Conservation (phyloP, 2,888 invertebrate species). For the Rhingia rostrata region DNA sequence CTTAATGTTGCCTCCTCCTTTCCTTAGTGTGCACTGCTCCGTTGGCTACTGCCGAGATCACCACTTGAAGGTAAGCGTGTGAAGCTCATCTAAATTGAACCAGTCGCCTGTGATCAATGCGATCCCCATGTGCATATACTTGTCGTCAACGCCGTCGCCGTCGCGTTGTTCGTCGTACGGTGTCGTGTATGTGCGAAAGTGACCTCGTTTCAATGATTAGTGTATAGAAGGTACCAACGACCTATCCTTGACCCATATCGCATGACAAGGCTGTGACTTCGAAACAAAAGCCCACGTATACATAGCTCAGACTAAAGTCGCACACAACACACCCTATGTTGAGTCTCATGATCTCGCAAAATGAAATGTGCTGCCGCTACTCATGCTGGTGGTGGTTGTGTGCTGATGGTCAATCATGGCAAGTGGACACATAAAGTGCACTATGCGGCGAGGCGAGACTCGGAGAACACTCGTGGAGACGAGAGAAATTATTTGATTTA, state of each 20-base stretch:
- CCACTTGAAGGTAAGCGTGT: slow-evolving; percentile 57
- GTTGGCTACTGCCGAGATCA: slow-evolving; percentile 29
- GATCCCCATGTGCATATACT: slow-evolving; percentile 54
- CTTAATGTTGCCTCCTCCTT: slow-evolving; percentile 32
- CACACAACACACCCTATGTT: slow-evolving; percentile 68
- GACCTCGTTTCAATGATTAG: slow-evolving; percentile 73
- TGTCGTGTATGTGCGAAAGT: slow-evolving; percentile 55
- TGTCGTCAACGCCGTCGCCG: background rate
- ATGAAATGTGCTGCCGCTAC: slow-evolving; percentile 21
- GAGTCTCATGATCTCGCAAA: slow-evolving; percentile 38
- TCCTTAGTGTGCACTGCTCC: background rate
- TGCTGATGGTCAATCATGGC: slow-evolving; percentile 17
- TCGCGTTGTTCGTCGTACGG: background rate
- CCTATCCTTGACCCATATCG: slow-evolving; percentile 73
- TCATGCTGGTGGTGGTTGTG: slow-evolving; percentile 34
- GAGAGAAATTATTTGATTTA: slow-evolving; percentile 72
- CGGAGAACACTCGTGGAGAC: slow-evolving; percentile 34
- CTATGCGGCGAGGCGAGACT: slow-evolving; percentile 36
- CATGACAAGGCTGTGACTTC: slow-evolving; percentile 69
- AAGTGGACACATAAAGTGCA: slow-evolving; percentile 58
- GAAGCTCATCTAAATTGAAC: slow-evolving; percentile 63
- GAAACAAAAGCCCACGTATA: slow-evolving; percentile 70
- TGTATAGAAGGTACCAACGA: slow-evolving; percentile 74
- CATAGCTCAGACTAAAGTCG: slow-evolving; percentile 32
- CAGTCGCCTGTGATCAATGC: slow-evolving; percentile 53